These are phyloP conservation scores for Dynastes grantii DNA, from an alignment of 2,888 invertebrate species.

Conservation along the genomic window DNA sequence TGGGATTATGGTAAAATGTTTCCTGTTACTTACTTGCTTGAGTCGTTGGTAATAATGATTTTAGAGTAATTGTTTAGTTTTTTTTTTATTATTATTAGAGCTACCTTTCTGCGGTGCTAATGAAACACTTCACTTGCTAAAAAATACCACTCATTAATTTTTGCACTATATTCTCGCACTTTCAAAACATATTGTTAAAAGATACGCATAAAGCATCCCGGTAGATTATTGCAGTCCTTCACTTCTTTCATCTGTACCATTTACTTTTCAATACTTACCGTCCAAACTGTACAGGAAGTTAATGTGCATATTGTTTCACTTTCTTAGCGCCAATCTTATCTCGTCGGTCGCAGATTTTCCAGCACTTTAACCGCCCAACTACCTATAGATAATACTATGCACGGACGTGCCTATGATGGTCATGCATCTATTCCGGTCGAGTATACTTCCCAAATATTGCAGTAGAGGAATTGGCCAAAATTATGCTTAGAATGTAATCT, in stretches of 20 bases:
- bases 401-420: background rate
- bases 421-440: background rate
- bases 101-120: background rate
- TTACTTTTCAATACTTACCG: slow-evolving; percentile 31
- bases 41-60: too few relatives aligned
- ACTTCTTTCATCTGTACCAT: background rate
- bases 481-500: slow-evolving; percentile 5
- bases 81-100: too few relatives aligned
- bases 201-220: background rate
- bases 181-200: background rate
- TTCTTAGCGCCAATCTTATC: slow-evolving; percentile 11
- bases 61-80: too few relatives aligned
- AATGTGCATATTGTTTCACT: slow-evolving; percentile 11
- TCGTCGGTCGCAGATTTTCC: slow-evolving; percentile 1
- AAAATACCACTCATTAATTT: background rate
- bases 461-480: background rate
- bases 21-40: too few relatives aligned
- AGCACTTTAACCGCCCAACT: slow-evolving; percentile 2
- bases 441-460: background rate
- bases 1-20: too few relatives aligned
- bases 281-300: slow-evolving; percentile 7
- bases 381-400: background rate
- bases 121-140: slow-evolving; percentile 1
- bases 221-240: background rate
- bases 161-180: background rate